Conservation (phyloP, 2,797 vertebrate species). For the Eulemur albifrons region DNA sequence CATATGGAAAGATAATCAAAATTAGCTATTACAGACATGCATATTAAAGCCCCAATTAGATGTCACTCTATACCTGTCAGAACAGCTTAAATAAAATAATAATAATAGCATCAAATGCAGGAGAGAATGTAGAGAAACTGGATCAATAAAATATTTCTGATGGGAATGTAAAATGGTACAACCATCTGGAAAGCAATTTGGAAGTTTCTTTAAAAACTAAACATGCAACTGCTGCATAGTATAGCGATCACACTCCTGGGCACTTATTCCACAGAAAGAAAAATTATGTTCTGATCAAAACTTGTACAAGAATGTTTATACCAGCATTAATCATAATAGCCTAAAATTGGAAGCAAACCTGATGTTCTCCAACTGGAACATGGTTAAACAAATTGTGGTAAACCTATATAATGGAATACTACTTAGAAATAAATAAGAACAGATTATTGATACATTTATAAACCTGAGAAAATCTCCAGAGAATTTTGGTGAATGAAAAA, state of each 20-base stretch:
- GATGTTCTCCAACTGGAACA: neutral
- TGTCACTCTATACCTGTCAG: neutral
- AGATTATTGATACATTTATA: neutral
- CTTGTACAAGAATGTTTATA: neutral
- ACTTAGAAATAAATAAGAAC: neutral
- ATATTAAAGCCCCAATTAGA: neutral
- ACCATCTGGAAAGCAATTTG: neutral
- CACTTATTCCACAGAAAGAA: neutral
- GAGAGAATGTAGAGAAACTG: neutral
- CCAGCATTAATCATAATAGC: neutral
- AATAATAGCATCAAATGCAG: neutral
- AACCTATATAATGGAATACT: neutral
- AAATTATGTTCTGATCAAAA: neutral
- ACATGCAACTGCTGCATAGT: neutral
- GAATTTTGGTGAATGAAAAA: neutral
- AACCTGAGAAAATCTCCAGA: neutral
- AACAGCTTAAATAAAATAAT: neutral
- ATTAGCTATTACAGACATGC: neutral
- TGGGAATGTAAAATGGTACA: neutral
- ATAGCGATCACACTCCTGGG: neutral
- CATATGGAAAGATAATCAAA: neutral
- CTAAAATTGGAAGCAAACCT: neutral
- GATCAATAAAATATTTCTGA: neutral
- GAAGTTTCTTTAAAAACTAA: neutral
- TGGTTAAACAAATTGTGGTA: neutral